Percentiles rank a stretch among this genome's conserved stretches.
Evolutionary conservation across 2,888 invertebrate genomes (phyloP).

Genomic region (Melieria omissa): DNA sequence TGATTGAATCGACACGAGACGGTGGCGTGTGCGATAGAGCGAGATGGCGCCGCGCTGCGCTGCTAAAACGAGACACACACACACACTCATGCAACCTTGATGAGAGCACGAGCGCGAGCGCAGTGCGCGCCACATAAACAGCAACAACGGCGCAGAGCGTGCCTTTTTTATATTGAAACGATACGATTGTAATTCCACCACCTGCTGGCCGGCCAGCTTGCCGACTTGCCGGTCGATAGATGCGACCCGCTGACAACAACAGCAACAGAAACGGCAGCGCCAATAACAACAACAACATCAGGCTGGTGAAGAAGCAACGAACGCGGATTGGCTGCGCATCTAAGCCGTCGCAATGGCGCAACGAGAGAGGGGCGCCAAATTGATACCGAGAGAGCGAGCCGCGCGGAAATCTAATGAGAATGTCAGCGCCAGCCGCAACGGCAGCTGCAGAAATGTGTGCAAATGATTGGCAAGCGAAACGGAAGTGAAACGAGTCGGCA

Average conservation of each 20-base stretch:
- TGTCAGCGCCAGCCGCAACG: conserved; percentile 5
- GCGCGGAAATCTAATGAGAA: conserved; percentile 2
- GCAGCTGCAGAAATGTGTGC: not conserved
- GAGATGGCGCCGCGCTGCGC: conserved; percentile 12
- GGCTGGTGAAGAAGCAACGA: not conserved
- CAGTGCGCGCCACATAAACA: no score
- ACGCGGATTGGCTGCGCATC: conserved; percentile 25
- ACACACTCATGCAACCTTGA: conserved; percentile 4
- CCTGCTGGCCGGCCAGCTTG: conserved; percentile 9
- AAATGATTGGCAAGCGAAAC: not conserved
- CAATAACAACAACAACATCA: conserved; percentile 11
- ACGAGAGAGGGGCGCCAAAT: no score
- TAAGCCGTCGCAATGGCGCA: not conserved
- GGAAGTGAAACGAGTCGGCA: not conserved
- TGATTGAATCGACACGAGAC: conserved; percentile 18
- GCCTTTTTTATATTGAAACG: conserved; percentile 26
- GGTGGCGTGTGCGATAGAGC: conserved; percentile 20
- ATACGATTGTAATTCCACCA: conserved; percentile 34
- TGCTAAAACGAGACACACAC: conserved; percentile 21
- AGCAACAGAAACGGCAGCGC: conserved; percentile 10
- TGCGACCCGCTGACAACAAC: not conserved
- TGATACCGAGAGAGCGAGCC: not conserved
- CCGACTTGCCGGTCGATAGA: no score
- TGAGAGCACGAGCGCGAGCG: not conserved
- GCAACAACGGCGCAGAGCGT: conserved; percentile 13